A percentile compares a stretch with the other conserved stretches of the same genome.
Conservation (phyloP, 2,888 invertebrate species). For the Cordilura impudica region DNA sequence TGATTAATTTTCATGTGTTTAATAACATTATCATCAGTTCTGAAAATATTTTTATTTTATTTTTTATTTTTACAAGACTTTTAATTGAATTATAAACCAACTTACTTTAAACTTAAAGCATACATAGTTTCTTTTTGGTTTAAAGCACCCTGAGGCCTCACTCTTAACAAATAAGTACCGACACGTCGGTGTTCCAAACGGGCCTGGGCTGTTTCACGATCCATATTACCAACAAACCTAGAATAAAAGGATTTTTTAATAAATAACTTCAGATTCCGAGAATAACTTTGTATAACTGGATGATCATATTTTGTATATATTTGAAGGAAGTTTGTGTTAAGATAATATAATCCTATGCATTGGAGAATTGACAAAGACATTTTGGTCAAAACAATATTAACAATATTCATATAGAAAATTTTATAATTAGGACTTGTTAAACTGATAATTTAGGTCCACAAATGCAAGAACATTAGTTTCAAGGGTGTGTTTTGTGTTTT, state of each 20-base stretch:
- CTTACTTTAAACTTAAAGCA: constrained; percentile 90
- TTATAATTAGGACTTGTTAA: too few species aligned
- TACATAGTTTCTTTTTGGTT: constrained; percentile 85
- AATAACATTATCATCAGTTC: constrained; percentile 89
- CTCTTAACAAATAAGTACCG: constrained; percentile 91
- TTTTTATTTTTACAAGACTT: neutral
- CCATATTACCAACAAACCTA: constrained; percentile 93
- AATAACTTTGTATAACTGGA: too few species aligned
- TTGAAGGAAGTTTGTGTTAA: too few species aligned
- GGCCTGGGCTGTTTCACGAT: constrained; percentile 86
- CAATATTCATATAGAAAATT: too few species aligned
- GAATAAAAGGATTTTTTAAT: constrained; percentile 48
- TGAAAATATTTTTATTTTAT: constrained; percentile 74
- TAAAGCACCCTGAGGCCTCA: constrained; percentile 84
- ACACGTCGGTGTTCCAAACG: constrained; percentile 87
- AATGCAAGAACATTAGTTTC: too few species aligned
- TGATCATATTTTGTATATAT: neutral
- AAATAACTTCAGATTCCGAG: too few species aligned
- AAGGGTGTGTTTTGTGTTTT: too few species aligned
- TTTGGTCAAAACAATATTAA: too few species aligned
- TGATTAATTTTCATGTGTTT: constrained; percentile 95
- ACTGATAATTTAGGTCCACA: too few species aligned
- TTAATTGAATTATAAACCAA: too few species aligned
- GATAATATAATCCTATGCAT: too few species aligned
- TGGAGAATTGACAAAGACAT: too few species aligned